Evolutionary conservation across 2,888 invertebrate species (phyloP), one percentile per base, ranked within the genome.

Genomic region (Zonitis immaculata): DNA sequence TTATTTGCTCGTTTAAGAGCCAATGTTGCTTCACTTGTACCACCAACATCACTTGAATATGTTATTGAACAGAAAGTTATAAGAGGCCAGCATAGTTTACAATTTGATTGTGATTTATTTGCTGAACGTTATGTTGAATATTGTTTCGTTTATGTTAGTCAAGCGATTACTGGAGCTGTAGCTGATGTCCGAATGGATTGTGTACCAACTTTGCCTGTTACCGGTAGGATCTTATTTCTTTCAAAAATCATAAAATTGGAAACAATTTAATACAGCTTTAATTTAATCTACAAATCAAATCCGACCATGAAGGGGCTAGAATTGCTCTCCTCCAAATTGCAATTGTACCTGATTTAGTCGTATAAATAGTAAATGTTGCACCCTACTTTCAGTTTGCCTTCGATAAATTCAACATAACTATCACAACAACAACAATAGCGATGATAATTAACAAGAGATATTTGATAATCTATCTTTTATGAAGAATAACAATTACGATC

Each of bases 111-210:
- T 69, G 87, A 89, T 12, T 78, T 90, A 43, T 92, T 92, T 77
- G 86, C 86, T 46, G 91, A 91, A 74, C 80, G 86, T 46, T 91
- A 85, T 70, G 86, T 91, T 22, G 91, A 91, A 73, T 92, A 91
- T 70, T 92, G 92, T 76, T 92, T 92, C 77, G 88, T 89, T 51
- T 92, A 92, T 74, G 90, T 91, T 27, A 91, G 89, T 32, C 88
- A 91, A 68, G 89, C 91, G 0, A 86, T 89, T 60, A 89, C 87
- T 0, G 90, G 90, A 0, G 91, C 91, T 0, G 91, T 91, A 54
- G 86, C 89, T 3, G 89, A 91, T 70, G 90, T 91, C 11, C 79
- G 89, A 59, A 87, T 88, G 81, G 89, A 90, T 73, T 92, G 92
- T 67, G 82, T 92, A 22, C 91, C 92, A 0, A 91, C 91, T 0